phyloP scores from a whole-genome alignment of 1,140 invertebrate species.

The Drosophila lowei region DNA sequence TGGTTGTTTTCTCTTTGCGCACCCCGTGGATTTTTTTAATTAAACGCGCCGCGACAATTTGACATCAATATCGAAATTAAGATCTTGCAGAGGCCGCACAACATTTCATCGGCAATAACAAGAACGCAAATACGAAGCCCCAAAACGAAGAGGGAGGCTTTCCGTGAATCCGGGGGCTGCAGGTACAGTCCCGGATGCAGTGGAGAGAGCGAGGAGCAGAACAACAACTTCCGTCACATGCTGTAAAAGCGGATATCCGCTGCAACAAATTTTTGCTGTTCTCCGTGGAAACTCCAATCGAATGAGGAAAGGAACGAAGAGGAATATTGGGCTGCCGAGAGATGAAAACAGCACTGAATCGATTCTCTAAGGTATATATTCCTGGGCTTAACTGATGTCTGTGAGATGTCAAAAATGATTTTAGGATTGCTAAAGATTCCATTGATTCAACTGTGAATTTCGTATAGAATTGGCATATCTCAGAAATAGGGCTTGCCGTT shows the following conservation, averaged over 20 bases:
- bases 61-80: conserved; percentile 82
- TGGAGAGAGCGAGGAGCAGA: conserved; percentile 6
- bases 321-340: too few relatives aligned
- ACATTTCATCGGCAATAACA: conserved; percentile 15
- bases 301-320: too few relatives aligned
- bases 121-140: conserved; percentile 22
- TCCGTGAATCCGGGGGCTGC: conserved; percentile 11
- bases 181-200: too few relatives aligned
- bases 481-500: too few relatives aligned
- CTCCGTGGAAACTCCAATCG: background rate
- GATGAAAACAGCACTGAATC: too few relatives aligned
- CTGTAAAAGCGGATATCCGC: conserved; percentile 67
- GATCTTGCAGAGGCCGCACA: conserved; percentile 60
- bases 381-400: too few relatives aligned
- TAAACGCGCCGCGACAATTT: conserved; percentile 73
- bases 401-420: too few relatives aligned
- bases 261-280: conserved; percentile 47
- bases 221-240: conserved; percentile 54
- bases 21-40: conserved; percentile 69
- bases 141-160: conserved; percentile 42
- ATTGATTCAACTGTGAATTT: too few relatives aligned
- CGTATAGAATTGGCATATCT: too few relatives aligned
- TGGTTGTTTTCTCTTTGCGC: conserved; percentile 19
- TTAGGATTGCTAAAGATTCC: too few relatives aligned
- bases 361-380: too few relatives aligned